Evolutionary conservation across 2,888 invertebrate genomes (phyloP), one percentile per base, ranked within the genome.

Genomic region (Drosophila kokeensis): DNA sequence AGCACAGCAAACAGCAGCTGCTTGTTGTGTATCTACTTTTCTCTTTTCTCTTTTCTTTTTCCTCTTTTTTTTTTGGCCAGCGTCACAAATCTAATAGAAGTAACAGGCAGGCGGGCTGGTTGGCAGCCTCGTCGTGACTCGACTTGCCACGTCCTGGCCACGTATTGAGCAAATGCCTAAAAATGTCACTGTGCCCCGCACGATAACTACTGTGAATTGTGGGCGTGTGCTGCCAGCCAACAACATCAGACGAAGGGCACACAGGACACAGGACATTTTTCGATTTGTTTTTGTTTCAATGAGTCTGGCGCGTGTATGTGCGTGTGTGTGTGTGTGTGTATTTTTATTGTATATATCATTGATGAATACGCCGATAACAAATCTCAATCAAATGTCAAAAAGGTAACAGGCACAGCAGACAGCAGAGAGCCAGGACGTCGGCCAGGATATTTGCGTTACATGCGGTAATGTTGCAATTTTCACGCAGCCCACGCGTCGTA

Each of bases 351-450:
- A 90, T 91, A 90, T 92, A 91, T 91, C 91, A 92, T 91, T 91
- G 91, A 92, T 91, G 92, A 88, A 88, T 90, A 87, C 86, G 91
- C 90, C 89, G 91, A 92, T 92, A 92, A 92, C 92, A 92, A 92
- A 92, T 92, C 92, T 92, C 92, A 92, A 92, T 92, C 92, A 92
- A 92, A 92, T 92, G 92, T 92, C 92, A 92, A 91, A 92, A 92
- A 92, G 92, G 92, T 92, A 92, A 91, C 92, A 91, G 92, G 90
- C 87, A 87, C 8, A 45, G 60, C 29, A 57, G 24, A 36, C n/a
- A 55, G 55, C 61, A 58, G 68, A 24, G 62, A 54, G 68, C 18
- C 18, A 24, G 45, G 24, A 45, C 15, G 73, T 74, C 76, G 74
- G 59, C 34, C 34, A 21, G 45, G 29, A 50, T 27, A 50, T 64